These are phyloP conservation scores for Actinopyga echinites DNA, from an alignment of 53 echinoderm and acorn worm species.

Conservation along the genomic window DNA sequence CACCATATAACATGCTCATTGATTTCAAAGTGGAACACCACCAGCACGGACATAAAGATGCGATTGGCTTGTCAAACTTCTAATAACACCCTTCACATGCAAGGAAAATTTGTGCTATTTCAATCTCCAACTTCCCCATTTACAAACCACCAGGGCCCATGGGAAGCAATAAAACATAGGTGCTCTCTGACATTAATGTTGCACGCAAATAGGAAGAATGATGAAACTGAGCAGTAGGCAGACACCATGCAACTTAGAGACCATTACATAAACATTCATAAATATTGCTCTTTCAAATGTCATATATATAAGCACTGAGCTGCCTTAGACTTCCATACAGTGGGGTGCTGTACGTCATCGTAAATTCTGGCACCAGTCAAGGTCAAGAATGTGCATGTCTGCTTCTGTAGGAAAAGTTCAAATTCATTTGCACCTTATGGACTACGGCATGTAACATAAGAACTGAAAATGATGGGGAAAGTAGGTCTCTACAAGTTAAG, in stretches of 20 bases:
- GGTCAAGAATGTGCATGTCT: constrained; percentile 15
- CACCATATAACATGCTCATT: no score
- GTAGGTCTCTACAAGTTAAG: constrained; percentile 4
- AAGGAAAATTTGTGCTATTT: constrained; percentile 1
- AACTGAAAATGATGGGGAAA: neutral
- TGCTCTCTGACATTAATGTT: constrained; percentile 31
- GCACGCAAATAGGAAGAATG: neutral
- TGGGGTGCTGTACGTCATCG: neutral
- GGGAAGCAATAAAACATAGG: constrained; percentile 9
- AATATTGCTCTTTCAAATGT: constrained; percentile 34
- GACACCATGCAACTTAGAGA: constrained; percentile 24
- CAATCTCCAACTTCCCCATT: constrained; percentile 18
- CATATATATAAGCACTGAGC: neutral
- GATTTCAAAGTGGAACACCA: no score
- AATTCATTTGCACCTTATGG: constrained; percentile 20
- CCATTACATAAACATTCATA: constrained; percentile 40
- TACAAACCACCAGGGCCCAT: constrained; percentile 20
- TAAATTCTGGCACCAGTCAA: constrained; percentile 19
- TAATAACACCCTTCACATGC: neutral
- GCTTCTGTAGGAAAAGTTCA: constrained; percentile 17
- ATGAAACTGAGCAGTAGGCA: neutral
- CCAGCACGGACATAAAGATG: neutral
- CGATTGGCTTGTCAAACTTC: constrained; percentile 25
- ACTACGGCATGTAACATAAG: constrained; percentile 1
- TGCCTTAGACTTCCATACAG: neutral